Evolutionary conservation across 2,113 vertebrate species (phyloP).

Genomic region (Aptenodytes forsteri): DNA sequence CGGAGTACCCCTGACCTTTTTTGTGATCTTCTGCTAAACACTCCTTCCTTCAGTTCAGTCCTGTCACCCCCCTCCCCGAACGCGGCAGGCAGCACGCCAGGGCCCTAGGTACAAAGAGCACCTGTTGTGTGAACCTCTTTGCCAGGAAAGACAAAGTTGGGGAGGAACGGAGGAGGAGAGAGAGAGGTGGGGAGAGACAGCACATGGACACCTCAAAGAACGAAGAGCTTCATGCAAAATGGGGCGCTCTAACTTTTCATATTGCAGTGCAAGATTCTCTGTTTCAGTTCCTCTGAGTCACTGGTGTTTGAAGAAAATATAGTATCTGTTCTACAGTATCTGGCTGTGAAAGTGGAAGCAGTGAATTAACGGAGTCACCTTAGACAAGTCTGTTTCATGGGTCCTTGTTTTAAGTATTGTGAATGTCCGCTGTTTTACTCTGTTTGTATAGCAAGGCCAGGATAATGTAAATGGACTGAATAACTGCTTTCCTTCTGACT

Average conservation of each 20-base stretch:
- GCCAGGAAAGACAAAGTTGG: neutral
- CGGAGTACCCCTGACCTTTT: neutral
- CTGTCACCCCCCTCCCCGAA: accelerated
- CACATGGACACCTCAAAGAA: neutral
- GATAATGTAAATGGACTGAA: neutral
- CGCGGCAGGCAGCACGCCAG: neutral
- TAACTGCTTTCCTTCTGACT: neutral
- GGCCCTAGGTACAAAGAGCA: neutral
- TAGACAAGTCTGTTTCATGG: neutral
- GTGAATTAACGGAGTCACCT: neutral
- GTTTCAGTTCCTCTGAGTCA: neutral
- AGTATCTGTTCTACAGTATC: neutral
- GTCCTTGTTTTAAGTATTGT: neutral
- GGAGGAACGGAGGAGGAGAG: neutral
- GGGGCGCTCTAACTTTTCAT: neutral
- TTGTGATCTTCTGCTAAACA: neutral
- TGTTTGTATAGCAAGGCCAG: neutral
- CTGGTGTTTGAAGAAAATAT: neutral
- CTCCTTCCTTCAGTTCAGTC: neutral
- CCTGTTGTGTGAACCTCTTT: neutral
- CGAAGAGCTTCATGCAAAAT: neutral
- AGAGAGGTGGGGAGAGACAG: neutral
- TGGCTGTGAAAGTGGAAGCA: neutral
- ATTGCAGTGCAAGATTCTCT: neutral
- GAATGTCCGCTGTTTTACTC: neutral